Evolutionary conservation across 2,797 vertebrate genomes (phyloP), one percentile per base, ranked within the genome.

Genomic region (Fistularia tabacaria): DNA sequence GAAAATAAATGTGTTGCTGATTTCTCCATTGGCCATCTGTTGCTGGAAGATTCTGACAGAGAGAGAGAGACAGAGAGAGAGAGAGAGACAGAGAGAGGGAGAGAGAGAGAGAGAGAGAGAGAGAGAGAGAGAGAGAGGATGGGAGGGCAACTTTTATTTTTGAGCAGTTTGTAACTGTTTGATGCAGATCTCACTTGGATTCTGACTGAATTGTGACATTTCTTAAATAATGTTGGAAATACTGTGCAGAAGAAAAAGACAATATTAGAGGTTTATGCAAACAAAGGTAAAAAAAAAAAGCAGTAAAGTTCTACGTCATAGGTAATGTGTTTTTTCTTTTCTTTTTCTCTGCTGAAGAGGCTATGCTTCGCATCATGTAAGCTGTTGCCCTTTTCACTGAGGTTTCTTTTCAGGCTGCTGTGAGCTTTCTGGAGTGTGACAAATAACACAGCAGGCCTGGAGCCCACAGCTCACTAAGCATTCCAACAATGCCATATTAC

Each of bases 401-500:
- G 62, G 62, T 69, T 73, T 73, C 46, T 72, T 76, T 61, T 62
- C 66, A 68, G 52, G 66, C 69, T 62, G 70, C 70, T 78, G 77
- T 71, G 70, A 73, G 71, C 64, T 84, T 84, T 85, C 74, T 83
- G 73, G 77, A 86, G 81, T 87, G 83, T 87, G 81, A 88, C 84
- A 87, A 87, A 88, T 84, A 82, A 74, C 82, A 75, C 78, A 77
- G 79, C 79, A 79, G 78, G 74, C 77, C 76, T 63, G 82, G 69
- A 86, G 79, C 79, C 74, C 79, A 82, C 82, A 84, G 80, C 74
- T 82, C 84, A 86, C 81, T 80, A 60, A 87, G 85, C 84, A 73
- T 81, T 89, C 87, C 85, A 90, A 89, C 85, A 87, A 87, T 81
- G 80, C 81, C 89, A 88, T 89, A 89, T 89, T 88, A 89, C 81